Percentiles rank a stretch among this genome's conserved stretches.
These are phyloP conservation scores for Magallana ariakensis DNA, from an alignment of 1,140 invertebrate genomes.

Conservation along the genomic window DNA sequence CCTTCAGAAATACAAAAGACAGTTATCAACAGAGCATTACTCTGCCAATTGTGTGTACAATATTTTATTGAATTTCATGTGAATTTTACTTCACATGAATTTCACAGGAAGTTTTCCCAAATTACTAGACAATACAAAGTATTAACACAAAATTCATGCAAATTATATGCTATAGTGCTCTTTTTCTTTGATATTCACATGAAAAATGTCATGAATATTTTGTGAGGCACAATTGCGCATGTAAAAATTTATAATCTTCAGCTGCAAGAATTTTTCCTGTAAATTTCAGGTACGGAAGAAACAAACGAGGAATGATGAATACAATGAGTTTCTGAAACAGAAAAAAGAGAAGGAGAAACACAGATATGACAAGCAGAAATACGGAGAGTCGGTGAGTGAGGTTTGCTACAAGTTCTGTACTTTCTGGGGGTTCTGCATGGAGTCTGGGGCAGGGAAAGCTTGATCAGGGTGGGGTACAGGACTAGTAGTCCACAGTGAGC, in stretches of 20 bases:
- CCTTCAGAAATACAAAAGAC: no score
- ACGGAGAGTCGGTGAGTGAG: not conserved
- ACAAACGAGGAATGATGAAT: conserved; percentile 72
- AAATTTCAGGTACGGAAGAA: conserved; percentile 67
- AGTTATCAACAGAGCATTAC: no score
- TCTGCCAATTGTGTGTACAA: no score
- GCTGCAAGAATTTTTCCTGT: not conserved
- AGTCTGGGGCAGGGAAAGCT: not conserved
- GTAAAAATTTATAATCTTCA: not conserved
- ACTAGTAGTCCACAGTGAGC: not conserved
- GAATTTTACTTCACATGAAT: no score
- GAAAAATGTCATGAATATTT: not conserved
- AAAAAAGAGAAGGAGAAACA: conserved; percentile 60
- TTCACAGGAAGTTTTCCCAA: no score
- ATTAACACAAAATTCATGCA: no score
- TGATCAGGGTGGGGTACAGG: not conserved
- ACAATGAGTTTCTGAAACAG: conserved; percentile 71
- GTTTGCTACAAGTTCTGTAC: not conserved
- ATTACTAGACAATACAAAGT: no score
- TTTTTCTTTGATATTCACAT: not conserved
- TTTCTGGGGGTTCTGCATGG: not conserved
- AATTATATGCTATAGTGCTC: no score
- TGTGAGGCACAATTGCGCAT: not conserved
- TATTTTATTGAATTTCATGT: no score
- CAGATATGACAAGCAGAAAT: conserved; percentile 60